These are phyloP conservation scores for Drosophila nebulosa DNA, from an alignment of 1,140 invertebrate genomes.

Conservation along the genomic window DNA sequence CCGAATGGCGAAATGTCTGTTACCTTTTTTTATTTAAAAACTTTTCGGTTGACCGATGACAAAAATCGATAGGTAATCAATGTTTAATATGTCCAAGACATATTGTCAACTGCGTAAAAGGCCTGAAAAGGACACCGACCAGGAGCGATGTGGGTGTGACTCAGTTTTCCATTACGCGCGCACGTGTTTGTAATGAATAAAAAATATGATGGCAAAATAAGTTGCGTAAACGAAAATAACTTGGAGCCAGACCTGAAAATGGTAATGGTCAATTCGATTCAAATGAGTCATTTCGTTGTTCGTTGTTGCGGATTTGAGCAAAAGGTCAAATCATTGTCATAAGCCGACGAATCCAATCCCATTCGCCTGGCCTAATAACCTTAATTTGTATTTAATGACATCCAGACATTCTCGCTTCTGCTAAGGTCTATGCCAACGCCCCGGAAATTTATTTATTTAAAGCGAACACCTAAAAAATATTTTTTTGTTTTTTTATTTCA, in stretches of 20 bases:
- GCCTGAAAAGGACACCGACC: not conserved
- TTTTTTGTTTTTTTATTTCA: too few relatives aligned
- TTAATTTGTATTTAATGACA: constrained; percentile 58
- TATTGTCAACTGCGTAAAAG: not conserved
- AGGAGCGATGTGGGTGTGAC: constrained; percentile 22
- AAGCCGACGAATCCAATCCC: not conserved
- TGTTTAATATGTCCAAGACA: constrained; percentile 42
- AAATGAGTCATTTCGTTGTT: constrained; percentile 45
- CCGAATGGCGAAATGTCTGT: too few relatives aligned
- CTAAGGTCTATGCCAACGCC: not conserved
- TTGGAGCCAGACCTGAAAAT: not conserved
- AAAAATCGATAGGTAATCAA: constrained; percentile 67
- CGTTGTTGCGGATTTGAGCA: constrained; percentile 30
- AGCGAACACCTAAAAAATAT: constrained; percentile 48
- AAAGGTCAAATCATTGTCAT: constrained; percentile 57
- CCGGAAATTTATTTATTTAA: constrained; percentile 21
- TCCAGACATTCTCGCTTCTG: constrained; percentile 27
- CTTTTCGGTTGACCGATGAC: constrained; percentile 2
- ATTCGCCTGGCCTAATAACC: constrained; percentile 42
- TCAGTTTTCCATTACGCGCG: constrained; percentile 12
- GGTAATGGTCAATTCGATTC: constrained; percentile 17
- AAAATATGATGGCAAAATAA: constrained; percentile 32
- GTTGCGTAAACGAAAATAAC: constrained; percentile 30
- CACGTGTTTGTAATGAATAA: constrained; percentile 39
- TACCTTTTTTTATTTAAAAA: constrained; percentile 30